Conservation (phyloP, 2,113 vertebrate species). For the Brevimyrus niger region DNA sequence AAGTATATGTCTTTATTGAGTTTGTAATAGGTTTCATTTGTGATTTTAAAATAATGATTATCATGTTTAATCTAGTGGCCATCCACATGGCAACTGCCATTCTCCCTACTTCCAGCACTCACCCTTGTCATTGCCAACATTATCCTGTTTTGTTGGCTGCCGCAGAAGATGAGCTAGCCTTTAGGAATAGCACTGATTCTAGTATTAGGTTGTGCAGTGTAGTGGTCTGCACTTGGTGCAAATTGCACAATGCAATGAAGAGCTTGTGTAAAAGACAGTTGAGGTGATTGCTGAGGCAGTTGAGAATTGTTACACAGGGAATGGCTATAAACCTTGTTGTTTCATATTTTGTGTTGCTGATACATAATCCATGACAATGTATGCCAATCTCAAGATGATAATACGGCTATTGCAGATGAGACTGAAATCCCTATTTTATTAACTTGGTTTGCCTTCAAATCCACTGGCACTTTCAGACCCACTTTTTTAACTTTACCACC, state of each 20-base stretch:
- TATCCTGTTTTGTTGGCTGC: constrained; percentile 15
- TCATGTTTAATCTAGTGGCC: background rate
- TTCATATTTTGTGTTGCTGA: background rate
- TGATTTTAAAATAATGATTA: background rate
- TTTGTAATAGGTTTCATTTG: background rate
- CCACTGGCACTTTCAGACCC: constrained; percentile 51
- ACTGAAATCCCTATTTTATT: constrained; percentile 51
- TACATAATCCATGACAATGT: background rate
- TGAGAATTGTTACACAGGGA: background rate
- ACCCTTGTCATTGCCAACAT: constrained; percentile 18
- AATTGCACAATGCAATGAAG: background rate
- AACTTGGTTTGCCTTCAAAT: constrained; percentile 48
- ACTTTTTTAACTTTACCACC: constrained; percentile 49
- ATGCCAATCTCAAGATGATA: background rate
- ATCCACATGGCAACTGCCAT: background rate
- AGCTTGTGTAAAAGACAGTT: background rate
- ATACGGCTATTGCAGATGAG: constrained; percentile 47
- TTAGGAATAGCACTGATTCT: background rate
- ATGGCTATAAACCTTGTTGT: background rate
- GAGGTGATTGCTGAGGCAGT: background rate
- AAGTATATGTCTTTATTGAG: background rate
- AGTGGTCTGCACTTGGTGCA: background rate
- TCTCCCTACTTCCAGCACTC: constrained; percentile 12
- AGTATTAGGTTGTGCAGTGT: background rate
- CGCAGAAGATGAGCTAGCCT: constrained; percentile 47